These are phyloP conservation scores for Amphipyra berbera DNA, from an alignment of 2,888 invertebrate species.

Conservation along the genomic window DNA sequence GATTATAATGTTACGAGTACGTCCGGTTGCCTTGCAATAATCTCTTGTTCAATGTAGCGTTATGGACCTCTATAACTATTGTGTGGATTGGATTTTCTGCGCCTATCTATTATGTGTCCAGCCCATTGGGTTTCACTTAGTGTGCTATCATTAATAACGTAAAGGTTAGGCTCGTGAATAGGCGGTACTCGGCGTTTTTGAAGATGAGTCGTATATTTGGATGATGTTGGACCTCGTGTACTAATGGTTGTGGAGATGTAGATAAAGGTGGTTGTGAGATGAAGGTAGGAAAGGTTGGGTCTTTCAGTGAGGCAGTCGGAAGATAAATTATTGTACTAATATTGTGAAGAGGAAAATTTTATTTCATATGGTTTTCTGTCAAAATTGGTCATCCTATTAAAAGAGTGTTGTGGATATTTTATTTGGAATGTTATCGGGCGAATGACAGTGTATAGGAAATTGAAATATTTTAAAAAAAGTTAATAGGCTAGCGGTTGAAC, in stretches of 20 bases:
- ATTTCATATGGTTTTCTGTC: background rate
- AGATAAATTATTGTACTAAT: constrained; percentile 35
- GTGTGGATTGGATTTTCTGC: constrained; percentile 17
- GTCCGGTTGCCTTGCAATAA: no score
- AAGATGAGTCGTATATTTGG: constrained; percentile 35
- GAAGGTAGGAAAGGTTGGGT: background rate
- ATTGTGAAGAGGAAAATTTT: constrained; percentile 12
- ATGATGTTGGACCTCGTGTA: constrained; percentile 30
- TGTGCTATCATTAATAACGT: constrained; percentile 55
- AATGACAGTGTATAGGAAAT: no score
- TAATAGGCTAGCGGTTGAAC: no score
- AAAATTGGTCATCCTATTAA: background rate
- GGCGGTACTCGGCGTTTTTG: constrained; percentile 31
- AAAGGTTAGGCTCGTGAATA: constrained; percentile 45
- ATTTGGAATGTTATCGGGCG: background rate
- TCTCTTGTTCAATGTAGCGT: no score
- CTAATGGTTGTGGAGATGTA: constrained; percentile 28
- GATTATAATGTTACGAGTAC: no score
- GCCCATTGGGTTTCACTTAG: constrained; percentile 56
- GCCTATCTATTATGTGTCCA: background rate
- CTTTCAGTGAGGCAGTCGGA: constrained; percentile 18
- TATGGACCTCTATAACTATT: background rate
- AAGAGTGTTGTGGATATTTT: background rate
- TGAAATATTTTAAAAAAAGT: no score
- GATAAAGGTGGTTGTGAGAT: constrained; percentile 5